Evolutionary conservation across 2,797 vertebrate genomes (phyloP), one percentile per base, ranked within the genome.

Genomic region (Hoplostethus atlanticus): DNA sequence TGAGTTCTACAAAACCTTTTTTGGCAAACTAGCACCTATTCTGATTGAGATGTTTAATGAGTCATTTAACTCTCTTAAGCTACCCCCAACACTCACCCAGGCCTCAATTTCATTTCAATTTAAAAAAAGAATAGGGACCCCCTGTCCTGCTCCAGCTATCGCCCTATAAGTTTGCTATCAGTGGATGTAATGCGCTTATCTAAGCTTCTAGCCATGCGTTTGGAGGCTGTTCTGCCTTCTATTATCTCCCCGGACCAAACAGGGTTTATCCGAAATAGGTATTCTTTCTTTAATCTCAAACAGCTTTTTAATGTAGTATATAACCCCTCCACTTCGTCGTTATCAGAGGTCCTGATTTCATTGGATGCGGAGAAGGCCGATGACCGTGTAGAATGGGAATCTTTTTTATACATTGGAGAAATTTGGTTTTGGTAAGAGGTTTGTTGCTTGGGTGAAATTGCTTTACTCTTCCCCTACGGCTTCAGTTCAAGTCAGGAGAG

Each of bases 271-370:
- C 16, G 25, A 40, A 64, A 52, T 17, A 52, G 48, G 15, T 13
- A 65, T 10, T 65, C 36, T 4, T 65, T 65, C 25, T 64, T 34
- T 6, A 65, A 54, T 40, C n/a, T 53, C 6, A 53, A 34, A 28
- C 21, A 1, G 2, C 12, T 64, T 0, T 54, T 65, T 5, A 65
- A 65, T 30, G 16, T 34, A 16, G 30, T 65, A 0, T 65, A 54
- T 5, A 42, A 65, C 30, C 2, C 8, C 12, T 42, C 51, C 1
- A 21, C 17, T 6, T 25, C 12, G 25, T 28, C 13, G 30, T 10
- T 25, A n/a, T 50, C 53, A 3, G 34, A 64, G 11, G 34, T n/a
- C 13, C 4, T 52, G 1, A 42, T 47, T 0, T 47, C 4, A 0
- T 47, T 15, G 13, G 44, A 47, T 13, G 44, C 44, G 2, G 44